Conservation (phyloP, 2,797 vertebrate genomes). For the Sebastes flavidus region DNA sequence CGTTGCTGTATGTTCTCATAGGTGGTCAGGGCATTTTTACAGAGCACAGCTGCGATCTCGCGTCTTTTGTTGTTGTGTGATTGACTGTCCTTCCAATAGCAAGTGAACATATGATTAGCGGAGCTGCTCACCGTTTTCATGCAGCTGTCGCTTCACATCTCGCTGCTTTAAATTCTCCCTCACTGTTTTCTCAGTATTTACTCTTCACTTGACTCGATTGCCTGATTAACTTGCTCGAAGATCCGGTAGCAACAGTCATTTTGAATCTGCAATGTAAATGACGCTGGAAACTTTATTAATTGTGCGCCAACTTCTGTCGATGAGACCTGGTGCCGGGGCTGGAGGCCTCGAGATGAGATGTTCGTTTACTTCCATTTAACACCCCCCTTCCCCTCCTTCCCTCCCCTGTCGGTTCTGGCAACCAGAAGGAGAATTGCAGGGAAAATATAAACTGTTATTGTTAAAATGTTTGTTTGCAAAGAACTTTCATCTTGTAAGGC, state of each 20-base stretch:
- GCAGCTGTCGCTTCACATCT: conserved; percentile 68
- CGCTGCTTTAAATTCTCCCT: conserved; percentile 32
- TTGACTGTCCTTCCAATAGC: conserved; percentile 73
- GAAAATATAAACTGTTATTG: conserved; percentile 85
- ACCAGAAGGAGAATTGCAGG: conserved; percentile 76
- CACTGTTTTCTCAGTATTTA: conserved; percentile 12
- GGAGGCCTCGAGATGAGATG: conserved; percentile 75
- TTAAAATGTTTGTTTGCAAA: conserved; percentile 88
- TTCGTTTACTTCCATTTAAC: conserved; percentile 80
- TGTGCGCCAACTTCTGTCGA: conserved; percentile 70
- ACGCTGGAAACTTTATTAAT: conserved; percentile 78
- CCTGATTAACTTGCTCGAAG: conserved; percentile 33
- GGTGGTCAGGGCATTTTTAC: conserved; percentile 74
- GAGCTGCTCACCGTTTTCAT: conserved; percentile 62
- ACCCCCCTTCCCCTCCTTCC: conserved; percentile 39
- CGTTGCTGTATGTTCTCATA: conserved; percentile 66
- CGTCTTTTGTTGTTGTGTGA: conserved; percentile 68
- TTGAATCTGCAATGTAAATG: conserved; percentile 75
- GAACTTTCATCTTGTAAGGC: conserved; percentile 87
- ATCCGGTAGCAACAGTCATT: conserved; percentile 37
- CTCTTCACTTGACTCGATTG: conserved; percentile 37
- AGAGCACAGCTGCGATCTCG: conserved; percentile 74
- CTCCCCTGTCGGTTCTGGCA: conserved; percentile 68
- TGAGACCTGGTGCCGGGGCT: conserved; percentile 67
- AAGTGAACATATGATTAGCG: conserved; percentile 74